Conservation (phyloP, 2,113 vertebrate species). For the Orycteropus afer region DNA sequence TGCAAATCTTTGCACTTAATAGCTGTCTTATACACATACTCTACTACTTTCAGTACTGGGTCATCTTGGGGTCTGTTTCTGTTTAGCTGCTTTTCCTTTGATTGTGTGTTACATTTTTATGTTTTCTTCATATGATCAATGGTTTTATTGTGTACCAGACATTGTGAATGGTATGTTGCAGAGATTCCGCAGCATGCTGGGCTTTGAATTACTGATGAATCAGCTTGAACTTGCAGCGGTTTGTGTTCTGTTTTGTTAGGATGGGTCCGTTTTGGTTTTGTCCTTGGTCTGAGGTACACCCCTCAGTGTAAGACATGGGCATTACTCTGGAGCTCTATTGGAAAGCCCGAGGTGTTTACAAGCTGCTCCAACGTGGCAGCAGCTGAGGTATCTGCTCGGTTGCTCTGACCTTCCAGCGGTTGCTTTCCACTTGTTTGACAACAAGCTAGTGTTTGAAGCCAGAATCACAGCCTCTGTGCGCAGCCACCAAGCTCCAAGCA, state of each 20-base stretch:
- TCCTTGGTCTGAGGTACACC: background rate
- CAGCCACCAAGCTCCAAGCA: background rate
- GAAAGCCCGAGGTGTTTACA: background rate
- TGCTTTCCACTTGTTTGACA: background rate
- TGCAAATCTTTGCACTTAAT: background rate
- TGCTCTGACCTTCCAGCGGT: background rate
- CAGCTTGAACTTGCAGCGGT: background rate
- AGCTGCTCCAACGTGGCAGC: background rate
- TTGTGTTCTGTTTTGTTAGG: background rate
- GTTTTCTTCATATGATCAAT: background rate
- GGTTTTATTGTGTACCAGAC: background rate
- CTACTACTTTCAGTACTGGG: background rate
- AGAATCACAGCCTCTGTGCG: background rate
- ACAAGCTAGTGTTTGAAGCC: background rate
- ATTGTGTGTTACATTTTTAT: background rate
- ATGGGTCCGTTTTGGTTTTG: background rate
- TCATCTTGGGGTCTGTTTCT: background rate
- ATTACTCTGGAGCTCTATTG: background rate
- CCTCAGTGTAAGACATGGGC: background rate
- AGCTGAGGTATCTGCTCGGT: background rate
- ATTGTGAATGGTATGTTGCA: background rate
- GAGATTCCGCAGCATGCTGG: background rate
- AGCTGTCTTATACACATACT: background rate
- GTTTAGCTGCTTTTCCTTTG: background rate
- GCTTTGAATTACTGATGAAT: background rate